Percentiles rank a stretch among this genome's conserved stretches.
phyloP scores from a whole-genome alignment of 2,888 invertebrate species.

The Fragum sueziense region DNA sequence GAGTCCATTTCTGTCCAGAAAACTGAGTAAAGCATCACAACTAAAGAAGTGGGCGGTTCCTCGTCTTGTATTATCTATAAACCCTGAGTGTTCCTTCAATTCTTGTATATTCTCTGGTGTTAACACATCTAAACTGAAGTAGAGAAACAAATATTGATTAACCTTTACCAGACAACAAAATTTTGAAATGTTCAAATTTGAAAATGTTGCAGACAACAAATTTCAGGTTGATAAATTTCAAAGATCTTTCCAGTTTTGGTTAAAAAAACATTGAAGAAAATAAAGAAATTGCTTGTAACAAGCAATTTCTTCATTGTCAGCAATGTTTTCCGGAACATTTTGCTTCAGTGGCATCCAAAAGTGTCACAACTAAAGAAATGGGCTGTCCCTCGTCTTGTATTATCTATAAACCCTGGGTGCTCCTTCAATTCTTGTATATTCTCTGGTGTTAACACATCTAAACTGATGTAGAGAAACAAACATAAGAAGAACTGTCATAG shows the following conservation, averaged over 20 bases:
- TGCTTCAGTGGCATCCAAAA: too few species aligned
- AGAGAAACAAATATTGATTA: neutral
- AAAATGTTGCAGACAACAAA: too few species aligned
- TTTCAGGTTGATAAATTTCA: too few species aligned
- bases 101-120: constrained; percentile 76
- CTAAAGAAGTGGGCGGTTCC: constrained; percentile 90
- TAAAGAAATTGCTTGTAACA: too few species aligned
- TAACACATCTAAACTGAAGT: constrained; percentile 72
- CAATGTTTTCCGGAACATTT: too few species aligned
- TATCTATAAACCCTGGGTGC: constrained; percentile 86
- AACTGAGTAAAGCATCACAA: constrained; percentile 87
- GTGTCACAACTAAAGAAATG: constrained; percentile 88
- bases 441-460: constrained; percentile 74
- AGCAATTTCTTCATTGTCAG: too few species aligned
- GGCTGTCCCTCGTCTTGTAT: constrained; percentile 88
- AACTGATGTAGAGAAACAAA: constrained; percentile 61
- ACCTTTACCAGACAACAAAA: neutral
- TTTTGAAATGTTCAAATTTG: too few species aligned
- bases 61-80: constrained; percentile 87
- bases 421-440: constrained; percentile 75
- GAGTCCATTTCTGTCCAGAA: constrained; percentile 87
- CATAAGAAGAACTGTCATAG: too few species aligned
- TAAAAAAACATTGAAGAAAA: too few species aligned
- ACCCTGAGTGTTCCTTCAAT: constrained; percentile 84
- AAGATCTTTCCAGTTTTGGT: too few species aligned